Base-by-base conservation (phyloP, 2,113 vertebrate species). In the Rhinoderma darwinii region DNA sequence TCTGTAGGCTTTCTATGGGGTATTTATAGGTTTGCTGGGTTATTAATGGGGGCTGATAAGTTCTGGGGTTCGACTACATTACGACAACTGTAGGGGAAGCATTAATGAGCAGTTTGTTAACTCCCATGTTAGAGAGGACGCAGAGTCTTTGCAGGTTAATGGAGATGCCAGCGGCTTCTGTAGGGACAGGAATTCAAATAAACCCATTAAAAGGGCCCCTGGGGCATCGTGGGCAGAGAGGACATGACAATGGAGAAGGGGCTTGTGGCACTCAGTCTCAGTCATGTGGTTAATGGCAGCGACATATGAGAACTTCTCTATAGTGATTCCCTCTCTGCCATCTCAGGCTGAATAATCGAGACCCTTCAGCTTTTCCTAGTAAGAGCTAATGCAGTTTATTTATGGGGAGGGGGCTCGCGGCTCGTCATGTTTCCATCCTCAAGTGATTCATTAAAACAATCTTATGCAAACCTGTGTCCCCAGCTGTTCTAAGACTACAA, bases 61-160 rank as follows among this genome's bases (percentile, higher is more conserved):
- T n/a, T 74, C 20, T 11, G 37, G 3, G 22, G 5, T 44, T 18
- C 37, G 2, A 47, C 18, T 37, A 25, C 77, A 73, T 56, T 70
- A 30, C 0, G 27, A n/a, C 47, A 41, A 59, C 50, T 43, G 78
- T 32, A 61, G 47, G 78, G 78, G 61, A 9, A 43, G 20, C 54
- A 86, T 43, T 81, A 81, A 79, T 86, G 75, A 79, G 77, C 47
- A 18, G 15, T 66, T 79, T 61, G 85, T 86, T 86, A 81, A 80
- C 7, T 73, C 66, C 50, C 63, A 80, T 14, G 75, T 86, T 86
- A 84, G 83, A 61, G 73, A 61, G 27, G 35, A 72, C 32, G 18
- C 27, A 8, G 37, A 82, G 78, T 30, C 66, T 81, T 35, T 59
- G 85, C 66, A 56, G 77, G 77, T 87, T 82, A 82, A 87, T 87